Evolutionary conservation across 2,113 vertebrate genomes (phyloP), one percentile per base, ranked within the genome.

Genomic region (Rhabdomys dilectus): DNA sequence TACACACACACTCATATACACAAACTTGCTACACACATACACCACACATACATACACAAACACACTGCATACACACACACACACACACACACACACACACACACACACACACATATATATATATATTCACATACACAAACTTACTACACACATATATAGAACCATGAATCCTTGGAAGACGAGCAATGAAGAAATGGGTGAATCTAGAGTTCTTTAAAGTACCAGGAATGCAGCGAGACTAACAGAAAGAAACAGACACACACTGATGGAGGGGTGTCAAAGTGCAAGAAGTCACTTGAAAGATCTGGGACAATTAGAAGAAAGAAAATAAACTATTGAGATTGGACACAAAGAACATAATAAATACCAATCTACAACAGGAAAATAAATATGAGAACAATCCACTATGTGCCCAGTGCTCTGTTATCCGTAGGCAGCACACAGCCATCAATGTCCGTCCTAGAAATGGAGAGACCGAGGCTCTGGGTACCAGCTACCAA

Each of bases 401-500:
- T 51, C 56, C 17, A 31, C 2, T 21, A 42, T 36, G 19, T 10
- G 2, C 6, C 17, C 8, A 51, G 62, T 1, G 1, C 2, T 34
- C 21, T 12, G 4, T 53, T 70, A 26, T 78, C 45, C 31, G 60
- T 42, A 26, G 13, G 26, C 2, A 1, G 22, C 8, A 13, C 48
- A 2, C 0, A 1, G 82, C 0, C 21, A 58, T 7, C 19, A 39
- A 8, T 1, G 39, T 9, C 84, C 76, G 87, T 64, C 39, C 60
- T 68, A 51, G 16, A 17, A 72, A 5, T 12, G n/a, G 22, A n/a
- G 2, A 68, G 17, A 58, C 3, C 53, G 19, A n/a, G 48, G 45
- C 29, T 2, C 8, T 2, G 42, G 0, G 12, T 22, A 39, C 42
- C 75, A n/a, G 11, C 1, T 3, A 2, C 9, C 4, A 10, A 53